Base-by-base conservation (phyloP, 1,140 invertebrate species). In the Pseudobourletiella spinata region DNA sequence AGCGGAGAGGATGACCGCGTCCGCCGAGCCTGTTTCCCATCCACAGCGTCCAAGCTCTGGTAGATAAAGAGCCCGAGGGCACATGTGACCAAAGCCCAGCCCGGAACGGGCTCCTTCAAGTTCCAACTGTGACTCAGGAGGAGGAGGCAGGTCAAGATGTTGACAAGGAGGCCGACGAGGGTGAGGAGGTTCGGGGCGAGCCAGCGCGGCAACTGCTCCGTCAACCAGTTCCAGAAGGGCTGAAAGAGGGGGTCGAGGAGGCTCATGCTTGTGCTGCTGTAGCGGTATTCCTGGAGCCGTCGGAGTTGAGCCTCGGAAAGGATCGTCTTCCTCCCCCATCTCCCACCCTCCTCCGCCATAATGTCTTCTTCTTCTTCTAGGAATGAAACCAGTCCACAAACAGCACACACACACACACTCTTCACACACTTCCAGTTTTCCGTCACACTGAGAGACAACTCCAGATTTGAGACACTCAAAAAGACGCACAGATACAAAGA, bases 21-120 rank as follows among this genome's bases (percentile, higher is more conserved):
- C 72, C 96, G 81, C 61, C 96, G 82, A 0, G 97, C 97, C 79
- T 99, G 97, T 79, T 99, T 99, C n/a, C 97, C 97, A 79, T 99
- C 97, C 59, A 94, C 93, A 14, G 97, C 96, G 79, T 99, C 97
- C 65, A 99, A 80, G 72, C 92, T 95, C 80, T 99, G 97, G 79
- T 99, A 99, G 57, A 97, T 79, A 77, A 99, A 99, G 50, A 99
- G 79, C 20, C 96, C 95, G 42, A 98, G 69, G 1, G 89, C 95
- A 77, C 91, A 95, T 0, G 95, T 74, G 30, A 91, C 80, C 75
- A 89, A 95, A 15, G 90, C 85, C 94, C 95, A 98, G 73, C 86
- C 78, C 46, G 97, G 96, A 32, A 88, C 85, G 78, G 92, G 81
- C 67, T 79, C 74, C 70, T 80, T 82, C n/a, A 83, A 86, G 76